phyloP scores from a whole-genome alignment of 2,888 invertebrate species.

The Imbricaverruca yamaguchii region DNA sequence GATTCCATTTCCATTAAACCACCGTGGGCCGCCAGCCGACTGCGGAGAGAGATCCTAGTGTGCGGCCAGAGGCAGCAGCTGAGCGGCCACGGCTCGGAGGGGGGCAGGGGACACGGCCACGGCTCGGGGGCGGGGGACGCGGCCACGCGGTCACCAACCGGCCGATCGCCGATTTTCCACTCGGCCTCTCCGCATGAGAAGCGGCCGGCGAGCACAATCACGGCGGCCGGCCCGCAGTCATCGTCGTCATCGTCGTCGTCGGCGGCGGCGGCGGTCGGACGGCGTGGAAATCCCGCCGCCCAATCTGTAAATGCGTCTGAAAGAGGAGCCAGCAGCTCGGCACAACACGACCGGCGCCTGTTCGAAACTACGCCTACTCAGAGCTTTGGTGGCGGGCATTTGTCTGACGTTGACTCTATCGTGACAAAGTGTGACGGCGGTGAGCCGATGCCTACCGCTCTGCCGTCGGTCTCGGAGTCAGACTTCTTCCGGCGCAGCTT shows the following conservation, averaged over 20 bases:
- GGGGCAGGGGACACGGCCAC: no score
- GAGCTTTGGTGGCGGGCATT: constrained; percentile 9
- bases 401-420: not conserved
- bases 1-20: not conserved
- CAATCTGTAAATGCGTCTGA: not conserved
- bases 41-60: no score
- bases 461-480: not conserved
- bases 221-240: not conserved
- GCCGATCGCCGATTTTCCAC: not conserved
- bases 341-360: no score
- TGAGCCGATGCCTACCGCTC: not conserved
- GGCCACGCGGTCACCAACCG: not conserved
- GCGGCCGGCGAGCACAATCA: not conserved
- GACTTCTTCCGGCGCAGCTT: not conserved
- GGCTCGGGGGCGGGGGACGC: not conserved
- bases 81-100: no score
- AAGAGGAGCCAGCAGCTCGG: not conserved
- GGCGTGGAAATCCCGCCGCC: not conserved
- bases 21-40: no score
- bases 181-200: not conserved
- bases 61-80: no score
- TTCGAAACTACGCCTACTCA: not conserved
- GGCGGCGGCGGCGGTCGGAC: not conserved
- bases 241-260: no score
- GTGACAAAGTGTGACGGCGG: not conserved